Evolutionary conservation across 92 coral and sea anemone genomes (phyloP).

Genomic region (Siderastrea radians): DNA sequence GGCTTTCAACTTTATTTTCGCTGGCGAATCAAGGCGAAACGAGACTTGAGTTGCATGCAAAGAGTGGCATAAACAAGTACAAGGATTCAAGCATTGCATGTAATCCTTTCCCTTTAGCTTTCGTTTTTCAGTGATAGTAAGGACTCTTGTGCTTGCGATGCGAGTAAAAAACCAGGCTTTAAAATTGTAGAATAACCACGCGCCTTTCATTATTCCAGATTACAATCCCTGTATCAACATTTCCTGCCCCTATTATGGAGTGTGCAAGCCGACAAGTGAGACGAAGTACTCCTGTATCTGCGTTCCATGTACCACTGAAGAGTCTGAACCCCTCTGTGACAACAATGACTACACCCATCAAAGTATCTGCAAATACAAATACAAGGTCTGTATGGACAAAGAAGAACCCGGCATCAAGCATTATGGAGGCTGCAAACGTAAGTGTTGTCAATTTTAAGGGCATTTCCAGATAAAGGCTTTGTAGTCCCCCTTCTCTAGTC

Average conservation of each 20-base stretch:
- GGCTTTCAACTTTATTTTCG: too few relatives aligned
- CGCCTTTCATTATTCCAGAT: constrained; percentile 21
- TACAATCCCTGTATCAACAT: constrained; percentile 64
- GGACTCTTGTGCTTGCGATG: too few relatives aligned
- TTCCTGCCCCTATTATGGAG: constrained; percentile 55
- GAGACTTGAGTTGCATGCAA: too few relatives aligned
- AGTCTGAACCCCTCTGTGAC: constrained; percentile 60
- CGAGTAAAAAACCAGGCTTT: too few relatives aligned
- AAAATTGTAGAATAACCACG: not conserved
- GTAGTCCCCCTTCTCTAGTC: too few relatives aligned
- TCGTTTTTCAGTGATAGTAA: too few relatives aligned
- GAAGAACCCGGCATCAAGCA: constrained; percentile 48
- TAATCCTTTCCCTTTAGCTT: too few relatives aligned
- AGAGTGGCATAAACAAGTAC: too few relatives aligned
- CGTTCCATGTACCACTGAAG: not conserved
- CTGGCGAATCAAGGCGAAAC: too few relatives aligned
- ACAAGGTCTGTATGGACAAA: constrained; percentile 37
- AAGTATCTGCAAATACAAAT: constrained; percentile 48
- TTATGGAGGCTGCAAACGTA: constrained; percentile 68
- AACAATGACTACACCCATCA: constrained; percentile 46
- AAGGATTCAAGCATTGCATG: too few relatives aligned
- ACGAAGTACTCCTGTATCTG: constrained; percentile 53
- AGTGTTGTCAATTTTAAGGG: constrained; percentile 1
- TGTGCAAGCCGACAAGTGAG: constrained; percentile 35
- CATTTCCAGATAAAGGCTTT: too few relatives aligned